phyloP scores from a whole-genome alignment of 2,888 invertebrate genomes.

The Leptogaster cylindrica region DNA sequence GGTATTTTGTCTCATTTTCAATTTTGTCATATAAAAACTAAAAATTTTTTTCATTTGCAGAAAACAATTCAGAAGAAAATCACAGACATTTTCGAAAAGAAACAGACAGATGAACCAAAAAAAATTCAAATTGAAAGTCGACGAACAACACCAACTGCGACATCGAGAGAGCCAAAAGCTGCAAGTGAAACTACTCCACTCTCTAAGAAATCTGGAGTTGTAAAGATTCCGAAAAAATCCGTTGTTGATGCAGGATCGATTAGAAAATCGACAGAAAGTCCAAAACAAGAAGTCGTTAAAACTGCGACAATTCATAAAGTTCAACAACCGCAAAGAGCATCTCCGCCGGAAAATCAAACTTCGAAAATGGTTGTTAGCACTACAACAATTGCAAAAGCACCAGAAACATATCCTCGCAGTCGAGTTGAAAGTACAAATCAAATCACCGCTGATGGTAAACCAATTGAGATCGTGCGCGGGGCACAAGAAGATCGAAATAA shows the following conservation, averaged over 20 bases:
- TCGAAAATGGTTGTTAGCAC: too few species aligned
- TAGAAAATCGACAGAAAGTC: constrained; percentile 6
- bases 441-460: neutral
- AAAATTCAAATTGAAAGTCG: constrained; percentile 24
- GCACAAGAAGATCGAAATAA: neutral
- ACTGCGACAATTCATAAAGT: neutral
- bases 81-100: constrained; percentile 41
- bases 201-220: too few species aligned
- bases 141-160: constrained; percentile 5
- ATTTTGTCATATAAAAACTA: constrained; percentile 10
- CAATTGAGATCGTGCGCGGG: neutral
- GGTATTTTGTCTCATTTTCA: too few species aligned
- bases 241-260: neutral
- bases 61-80: constrained; percentile 47
- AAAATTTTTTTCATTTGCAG: constrained; percentile 17
- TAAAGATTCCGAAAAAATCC: too few species aligned
- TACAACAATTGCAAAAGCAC: constrained; percentile 6
- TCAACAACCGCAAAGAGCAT: neutral
- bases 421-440: neutral
- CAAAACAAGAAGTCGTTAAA: constrained; percentile 4
- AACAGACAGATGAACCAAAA: constrained; percentile 1
- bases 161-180: neutral
- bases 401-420: neutral
- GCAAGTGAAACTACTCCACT: too few species aligned
- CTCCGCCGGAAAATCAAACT: neutral